Percentiles rank a stretch among this genome's conserved stretches.
Conservation (phyloP, 2,888 invertebrate species). For the Thysanoteuthis rhombus region DNA sequence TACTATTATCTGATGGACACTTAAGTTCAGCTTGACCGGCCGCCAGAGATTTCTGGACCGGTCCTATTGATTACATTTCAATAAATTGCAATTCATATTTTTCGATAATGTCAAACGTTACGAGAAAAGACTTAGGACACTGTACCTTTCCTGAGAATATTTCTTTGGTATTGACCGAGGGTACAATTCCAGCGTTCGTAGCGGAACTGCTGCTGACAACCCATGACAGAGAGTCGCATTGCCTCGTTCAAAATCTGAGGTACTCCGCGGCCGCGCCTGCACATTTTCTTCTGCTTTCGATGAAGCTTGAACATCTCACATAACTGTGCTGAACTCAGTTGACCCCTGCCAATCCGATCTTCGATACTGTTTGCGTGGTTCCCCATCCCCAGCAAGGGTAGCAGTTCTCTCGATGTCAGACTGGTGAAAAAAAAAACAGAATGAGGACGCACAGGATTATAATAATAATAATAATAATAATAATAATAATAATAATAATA, state of each 20-base stretch:
- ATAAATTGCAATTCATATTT: no score
- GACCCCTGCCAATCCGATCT: constrained; percentile 22
- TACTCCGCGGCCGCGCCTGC: constrained; percentile 92
- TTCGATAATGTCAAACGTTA: no score
- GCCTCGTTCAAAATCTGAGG: constrained; percentile 88
- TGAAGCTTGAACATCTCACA: constrained; percentile 56
- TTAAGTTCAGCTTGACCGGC: no score
- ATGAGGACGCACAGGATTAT: background rate
- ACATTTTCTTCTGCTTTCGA: constrained; percentile 83
- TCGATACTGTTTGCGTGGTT: constrained; percentile 1
- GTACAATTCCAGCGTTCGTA: constrained; percentile 94
- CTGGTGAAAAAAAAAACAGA: constrained; percentile 36
- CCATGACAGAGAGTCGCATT: constrained; percentile 88
- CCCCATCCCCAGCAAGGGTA: constrained; percentile 36
- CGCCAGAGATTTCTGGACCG: no score
- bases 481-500: no score
- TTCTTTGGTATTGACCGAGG: constrained; percentile 92
- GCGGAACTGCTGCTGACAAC: constrained; percentile 94
- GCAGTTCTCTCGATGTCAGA: constrained; percentile 35
- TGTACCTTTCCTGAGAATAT: constrained; percentile 92
- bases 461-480: background rate
- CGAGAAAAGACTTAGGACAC: no score
- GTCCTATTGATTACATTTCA: no score
- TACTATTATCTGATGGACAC: no score
- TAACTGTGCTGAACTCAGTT: constrained; percentile 43